phyloP scores from a whole-genome alignment of 2,113 vertebrate genomes.

The Irena cyanogastra region DNA sequence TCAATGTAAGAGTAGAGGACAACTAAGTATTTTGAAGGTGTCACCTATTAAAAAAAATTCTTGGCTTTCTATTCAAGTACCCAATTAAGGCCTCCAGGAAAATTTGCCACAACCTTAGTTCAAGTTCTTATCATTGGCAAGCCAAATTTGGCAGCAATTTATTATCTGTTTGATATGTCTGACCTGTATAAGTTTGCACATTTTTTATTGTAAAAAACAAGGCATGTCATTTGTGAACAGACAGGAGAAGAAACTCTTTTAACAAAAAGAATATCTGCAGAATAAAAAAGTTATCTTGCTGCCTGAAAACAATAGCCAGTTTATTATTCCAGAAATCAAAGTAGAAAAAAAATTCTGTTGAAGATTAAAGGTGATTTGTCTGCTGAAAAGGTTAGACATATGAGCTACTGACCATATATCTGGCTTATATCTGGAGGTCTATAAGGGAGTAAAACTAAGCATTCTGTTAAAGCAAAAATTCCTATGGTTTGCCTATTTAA shows the following conservation, averaged over 20 bases:
- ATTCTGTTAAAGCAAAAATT: background rate
- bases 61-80: background rate
- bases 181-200: background rate
- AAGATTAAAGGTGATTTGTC: background rate
- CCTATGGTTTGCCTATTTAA: background rate
- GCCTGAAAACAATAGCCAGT: background rate
- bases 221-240: background rate
- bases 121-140: background rate
- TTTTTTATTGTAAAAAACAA: background rate
- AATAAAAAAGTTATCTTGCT: background rate
- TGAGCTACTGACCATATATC: background rate
- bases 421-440: background rate
- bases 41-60: background rate
- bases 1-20: background rate
- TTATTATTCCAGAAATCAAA: background rate
- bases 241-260: background rate
- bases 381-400: background rate
- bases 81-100: background rate
- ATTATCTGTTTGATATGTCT: background rate
- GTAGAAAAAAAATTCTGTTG: background rate
- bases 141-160: background rate
- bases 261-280: background rate
- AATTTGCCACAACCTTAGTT: background rate
- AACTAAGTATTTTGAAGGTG: background rate
- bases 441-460: background rate